phyloP scores from a whole-genome alignment of 2,113 vertebrate species.

The Prietella phreatophila region DNA sequence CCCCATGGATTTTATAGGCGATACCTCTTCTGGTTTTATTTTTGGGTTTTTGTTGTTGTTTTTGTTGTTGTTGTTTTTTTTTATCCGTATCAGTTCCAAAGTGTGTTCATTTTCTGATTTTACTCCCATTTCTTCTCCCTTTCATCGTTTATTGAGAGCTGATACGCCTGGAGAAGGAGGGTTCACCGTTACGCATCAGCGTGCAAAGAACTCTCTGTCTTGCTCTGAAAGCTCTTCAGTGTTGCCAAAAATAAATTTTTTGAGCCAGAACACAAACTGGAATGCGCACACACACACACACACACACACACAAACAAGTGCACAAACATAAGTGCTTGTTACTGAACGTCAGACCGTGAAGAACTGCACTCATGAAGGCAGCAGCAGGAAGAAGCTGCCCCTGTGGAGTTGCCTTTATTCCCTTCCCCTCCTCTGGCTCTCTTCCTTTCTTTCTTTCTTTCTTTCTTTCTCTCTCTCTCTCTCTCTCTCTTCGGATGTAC shows the following conservation, averaged over 20 bases:
- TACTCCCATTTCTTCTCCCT: slow-evolving; percentile 57
- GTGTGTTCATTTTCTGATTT: slow-evolving; percentile 48
- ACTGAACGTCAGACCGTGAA: slow-evolving; percentile 67
- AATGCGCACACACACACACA: slow-evolving; percentile 65
- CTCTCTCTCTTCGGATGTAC: slow-evolving; percentile 63
- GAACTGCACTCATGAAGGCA: slow-evolving; percentile 58
- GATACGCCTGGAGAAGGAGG: slow-evolving; percentile 63
- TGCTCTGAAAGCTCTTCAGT: slow-evolving; percentile 71
- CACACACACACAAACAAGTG: slow-evolving; percentile 58
- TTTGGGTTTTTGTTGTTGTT: slow-evolving; percentile 27
- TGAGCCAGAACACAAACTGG: slow-evolving; percentile 75
- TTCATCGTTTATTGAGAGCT: slow-evolving; percentile 64
- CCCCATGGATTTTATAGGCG: slow-evolving; percentile 39
- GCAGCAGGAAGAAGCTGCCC: slow-evolving; percentile 63
- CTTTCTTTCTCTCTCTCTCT: slow-evolving; percentile 52
- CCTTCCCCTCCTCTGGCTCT: neutral
- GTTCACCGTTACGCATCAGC: slow-evolving; percentile 63
- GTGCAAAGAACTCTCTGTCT: slow-evolving; percentile 49
- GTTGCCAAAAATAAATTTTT: slow-evolving; percentile 79
- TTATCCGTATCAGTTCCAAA: slow-evolving; percentile 52
- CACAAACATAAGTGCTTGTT: slow-evolving; percentile 73
- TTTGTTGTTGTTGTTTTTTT: neutral
- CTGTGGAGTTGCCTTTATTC: slow-evolving; percentile 73
- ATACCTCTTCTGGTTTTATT: slow-evolving; percentile 51
- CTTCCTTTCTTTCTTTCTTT: slow-evolving; percentile 40